Evolutionary conservation across 1,140 invertebrate genomes (phyloP).

Genomic region (Nasonia vitripennis): DNA sequence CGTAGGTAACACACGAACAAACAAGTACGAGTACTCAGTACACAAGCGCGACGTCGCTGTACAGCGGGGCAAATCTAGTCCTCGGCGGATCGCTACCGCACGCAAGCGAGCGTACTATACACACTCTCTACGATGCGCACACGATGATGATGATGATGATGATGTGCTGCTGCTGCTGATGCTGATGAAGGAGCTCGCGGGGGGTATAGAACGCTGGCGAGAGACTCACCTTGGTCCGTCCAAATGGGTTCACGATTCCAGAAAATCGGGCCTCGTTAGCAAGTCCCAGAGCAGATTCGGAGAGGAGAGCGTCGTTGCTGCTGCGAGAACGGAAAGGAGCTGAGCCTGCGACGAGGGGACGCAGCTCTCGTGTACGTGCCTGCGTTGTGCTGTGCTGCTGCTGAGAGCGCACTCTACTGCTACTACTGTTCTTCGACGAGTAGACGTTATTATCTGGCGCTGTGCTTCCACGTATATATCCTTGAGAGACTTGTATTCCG

Average conservation of each 20-base stretch:
- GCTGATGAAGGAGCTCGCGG: background rate
- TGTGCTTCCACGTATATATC: background rate
- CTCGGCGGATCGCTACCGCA: background rate
- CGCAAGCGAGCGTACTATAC: background rate
- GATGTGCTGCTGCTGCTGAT: conserved; percentile 20
- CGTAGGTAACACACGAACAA: no score
- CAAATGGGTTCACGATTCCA: conserved; percentile 79
- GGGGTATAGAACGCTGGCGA: conserved; percentile 50
- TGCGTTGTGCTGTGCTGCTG: background rate
- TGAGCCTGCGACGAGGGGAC: background rate
- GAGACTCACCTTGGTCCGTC: conserved; percentile 80
- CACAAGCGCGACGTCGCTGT: background rate
- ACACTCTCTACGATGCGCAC: background rate
- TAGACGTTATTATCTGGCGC: background rate
- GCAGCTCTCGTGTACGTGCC: background rate
- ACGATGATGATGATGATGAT: conserved; percentile 47
- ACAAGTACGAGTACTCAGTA: no score
- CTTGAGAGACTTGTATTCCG: background rate
- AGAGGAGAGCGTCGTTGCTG: background rate
- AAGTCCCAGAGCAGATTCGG: conserved; percentile 36
- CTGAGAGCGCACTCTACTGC: background rate
- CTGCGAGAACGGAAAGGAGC: conserved; percentile 8
- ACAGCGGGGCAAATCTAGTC: background rate
- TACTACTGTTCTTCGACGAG: background rate
- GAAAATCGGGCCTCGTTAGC: conserved; percentile 41